A percentile compares a stretch with the other conserved stretches of the same genome.
phyloP scores from a whole-genome alignment of 2,888 invertebrate species.

The Pseudococcus longispinus region DNA sequence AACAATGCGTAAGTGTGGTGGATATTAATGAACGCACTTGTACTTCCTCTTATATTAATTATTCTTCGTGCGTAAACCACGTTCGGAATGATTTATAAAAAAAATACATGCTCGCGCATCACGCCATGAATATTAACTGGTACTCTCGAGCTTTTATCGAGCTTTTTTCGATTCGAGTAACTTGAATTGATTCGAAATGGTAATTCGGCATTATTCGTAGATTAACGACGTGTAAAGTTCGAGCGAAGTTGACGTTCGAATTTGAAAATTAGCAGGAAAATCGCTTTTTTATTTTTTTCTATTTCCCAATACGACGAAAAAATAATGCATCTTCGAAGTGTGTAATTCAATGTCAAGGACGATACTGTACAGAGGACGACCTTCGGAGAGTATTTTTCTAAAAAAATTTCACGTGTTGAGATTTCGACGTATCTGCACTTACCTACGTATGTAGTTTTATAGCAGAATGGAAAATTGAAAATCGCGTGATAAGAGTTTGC shows the following conservation, averaged over 20 bases:
- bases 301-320: neutral
- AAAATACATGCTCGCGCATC: neutral
- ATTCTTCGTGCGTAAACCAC: slow-evolving; percentile 3
- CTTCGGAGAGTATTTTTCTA: neutral
- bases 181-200: neutral
- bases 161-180: neutral
- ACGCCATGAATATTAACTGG: neutral
- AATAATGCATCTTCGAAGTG: neutral
- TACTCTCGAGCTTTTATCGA: neutral
- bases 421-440: neutral
- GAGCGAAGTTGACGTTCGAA: neutral
- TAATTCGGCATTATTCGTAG: neutral
- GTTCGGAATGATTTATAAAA: slow-evolving; percentile 23
- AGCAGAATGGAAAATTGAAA: neutral
- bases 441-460: neutral
- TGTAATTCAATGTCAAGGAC: slow-evolving; percentile 28
- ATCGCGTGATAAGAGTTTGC: neutral
- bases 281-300: neutral
- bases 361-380: neutral
- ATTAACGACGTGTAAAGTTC: neutral
- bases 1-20: slow-evolving; percentile 9
- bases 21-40: slow-evolving; percentile 15
- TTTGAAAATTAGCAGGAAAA: neutral
- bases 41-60: slow-evolving; percentile 6
- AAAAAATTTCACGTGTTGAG: neutral